Evolutionary conservation across 2,113 vertebrate species (phyloP).

Genomic region (Uropsilus gracilis): DNA sequence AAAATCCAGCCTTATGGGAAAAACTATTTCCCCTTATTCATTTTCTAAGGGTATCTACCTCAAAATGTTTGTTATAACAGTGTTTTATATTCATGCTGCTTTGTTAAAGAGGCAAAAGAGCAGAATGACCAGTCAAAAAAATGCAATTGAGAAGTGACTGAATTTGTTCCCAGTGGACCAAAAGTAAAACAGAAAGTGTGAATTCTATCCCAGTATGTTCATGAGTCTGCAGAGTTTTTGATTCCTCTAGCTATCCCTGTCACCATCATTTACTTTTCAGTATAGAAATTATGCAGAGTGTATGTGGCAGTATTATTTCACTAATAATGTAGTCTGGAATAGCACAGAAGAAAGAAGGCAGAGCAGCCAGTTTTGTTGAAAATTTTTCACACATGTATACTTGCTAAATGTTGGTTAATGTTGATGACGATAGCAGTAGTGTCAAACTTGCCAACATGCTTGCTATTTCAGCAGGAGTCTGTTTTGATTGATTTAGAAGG

Average conservation of each 20-base stretch:
- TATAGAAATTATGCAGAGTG: background rate
- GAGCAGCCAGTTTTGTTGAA: background rate
- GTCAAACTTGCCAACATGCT: too few species aligned
- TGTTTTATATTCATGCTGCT: background rate
- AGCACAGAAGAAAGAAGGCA: background rate
- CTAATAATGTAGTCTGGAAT: background rate
- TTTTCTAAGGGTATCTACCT: background rate
- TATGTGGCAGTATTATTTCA: background rate
- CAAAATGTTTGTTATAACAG: background rate
- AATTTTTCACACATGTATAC: accelerated
- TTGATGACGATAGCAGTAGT: background rate
- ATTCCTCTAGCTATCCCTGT: background rate
- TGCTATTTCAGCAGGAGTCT: background rate
- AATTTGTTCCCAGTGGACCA: background rate
- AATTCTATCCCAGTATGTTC: background rate
- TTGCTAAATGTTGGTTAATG: background rate
- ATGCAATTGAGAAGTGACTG: background rate
- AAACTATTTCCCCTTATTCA: background rate
- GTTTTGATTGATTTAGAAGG: background rate
- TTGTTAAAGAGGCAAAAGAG: background rate
- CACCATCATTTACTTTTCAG: background rate
- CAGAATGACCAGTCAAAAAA: background rate
- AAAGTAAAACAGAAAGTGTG: background rate
- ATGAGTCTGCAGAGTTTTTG: background rate
- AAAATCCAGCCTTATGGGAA: background rate